A percentile compares a stretch with the other conserved stretches of the same genome.
phyloP scores from a whole-genome alignment of 2,888 invertebrate species.

The Phengaris arion region DNA sequence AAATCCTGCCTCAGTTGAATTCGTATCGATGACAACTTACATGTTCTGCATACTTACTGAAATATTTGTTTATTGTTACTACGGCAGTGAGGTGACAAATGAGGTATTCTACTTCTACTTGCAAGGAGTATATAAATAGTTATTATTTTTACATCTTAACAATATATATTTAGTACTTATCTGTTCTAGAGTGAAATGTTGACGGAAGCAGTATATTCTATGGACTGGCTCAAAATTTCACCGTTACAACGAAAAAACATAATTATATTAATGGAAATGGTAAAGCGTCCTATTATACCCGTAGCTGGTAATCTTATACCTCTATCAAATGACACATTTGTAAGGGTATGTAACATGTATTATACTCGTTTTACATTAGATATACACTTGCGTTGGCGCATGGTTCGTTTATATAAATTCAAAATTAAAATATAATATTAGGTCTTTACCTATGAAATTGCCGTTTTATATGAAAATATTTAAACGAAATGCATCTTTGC shows the following conservation, averaged over 20 bases:
- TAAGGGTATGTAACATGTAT: neutral
- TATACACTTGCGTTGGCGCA: too few relatives aligned
- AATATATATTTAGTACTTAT: neutral
- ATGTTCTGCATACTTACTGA: conserved; percentile 54
- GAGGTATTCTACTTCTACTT: neutral
- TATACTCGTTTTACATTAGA: neutral
- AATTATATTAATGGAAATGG: conserved; percentile 18
- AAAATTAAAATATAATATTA: too few relatives aligned
- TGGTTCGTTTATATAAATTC: too few relatives aligned
- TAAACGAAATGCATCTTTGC: too few relatives aligned
- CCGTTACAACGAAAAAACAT: conserved; percentile 31
- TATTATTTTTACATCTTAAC: neutral
- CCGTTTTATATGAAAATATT: too few relatives aligned
- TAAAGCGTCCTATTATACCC: conserved; percentile 5
- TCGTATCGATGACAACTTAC: conserved; percentile 56
- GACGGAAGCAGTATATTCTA: neutral
- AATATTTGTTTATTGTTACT: conserved; percentile 55
- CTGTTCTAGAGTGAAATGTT: conserved; percentile 12
- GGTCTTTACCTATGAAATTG: too few relatives aligned
- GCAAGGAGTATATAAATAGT: too few relatives aligned
- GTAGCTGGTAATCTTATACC: conserved; percentile 8
- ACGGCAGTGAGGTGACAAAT: conserved; percentile 53
- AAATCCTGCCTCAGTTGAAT: conserved; percentile 50
- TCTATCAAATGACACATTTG: conserved; percentile 23
- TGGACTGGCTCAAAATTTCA: conserved; percentile 8